These are phyloP conservation scores for Muntiacus reevesi DNA, from an alignment of 2,113 vertebrate species.

Conservation along the genomic window DNA sequence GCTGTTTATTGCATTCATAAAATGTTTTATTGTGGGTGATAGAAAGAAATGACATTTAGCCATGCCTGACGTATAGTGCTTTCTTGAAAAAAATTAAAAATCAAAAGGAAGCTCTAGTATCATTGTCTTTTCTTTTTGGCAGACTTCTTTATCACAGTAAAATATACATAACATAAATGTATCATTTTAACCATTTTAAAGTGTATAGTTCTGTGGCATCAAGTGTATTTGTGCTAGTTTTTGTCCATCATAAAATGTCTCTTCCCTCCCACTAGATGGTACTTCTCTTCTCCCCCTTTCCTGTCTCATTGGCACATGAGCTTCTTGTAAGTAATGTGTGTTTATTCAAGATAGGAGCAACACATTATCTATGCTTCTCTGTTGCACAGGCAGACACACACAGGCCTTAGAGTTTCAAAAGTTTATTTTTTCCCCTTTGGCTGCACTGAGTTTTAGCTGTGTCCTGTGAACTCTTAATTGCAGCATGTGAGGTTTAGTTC, in stretches of 20 bases:
- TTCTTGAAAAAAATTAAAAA: neutral
- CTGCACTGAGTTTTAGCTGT: neutral
- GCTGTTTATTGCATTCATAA: neutral
- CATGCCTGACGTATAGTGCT: neutral
- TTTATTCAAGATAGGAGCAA: neutral
- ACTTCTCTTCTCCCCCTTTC: neutral
- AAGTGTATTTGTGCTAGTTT: neutral
- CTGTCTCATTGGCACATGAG: neutral
- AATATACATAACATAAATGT: neutral
- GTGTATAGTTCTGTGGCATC: neutral
- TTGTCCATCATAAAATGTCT: neutral
- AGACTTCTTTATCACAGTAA: neutral
- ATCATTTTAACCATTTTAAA: neutral
- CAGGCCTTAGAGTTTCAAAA: neutral
- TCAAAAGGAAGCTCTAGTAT: neutral
- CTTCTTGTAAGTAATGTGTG: neutral
- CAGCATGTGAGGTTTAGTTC: neutral
- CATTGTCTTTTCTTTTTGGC: neutral
- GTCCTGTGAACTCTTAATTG: neutral
- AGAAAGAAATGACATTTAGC: constrained; percentile 2
- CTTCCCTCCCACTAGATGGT: neutral
- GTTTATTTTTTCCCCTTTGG: neutral
- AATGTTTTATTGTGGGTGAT: neutral
- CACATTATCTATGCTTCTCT: neutral
- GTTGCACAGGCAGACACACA: neutral